Percentiles rank a stretch among this genome's conserved stretches.
Evolutionary conservation across 2,888 invertebrate genomes (phyloP).

Genomic region (Leptopterna dolabrata): DNA sequence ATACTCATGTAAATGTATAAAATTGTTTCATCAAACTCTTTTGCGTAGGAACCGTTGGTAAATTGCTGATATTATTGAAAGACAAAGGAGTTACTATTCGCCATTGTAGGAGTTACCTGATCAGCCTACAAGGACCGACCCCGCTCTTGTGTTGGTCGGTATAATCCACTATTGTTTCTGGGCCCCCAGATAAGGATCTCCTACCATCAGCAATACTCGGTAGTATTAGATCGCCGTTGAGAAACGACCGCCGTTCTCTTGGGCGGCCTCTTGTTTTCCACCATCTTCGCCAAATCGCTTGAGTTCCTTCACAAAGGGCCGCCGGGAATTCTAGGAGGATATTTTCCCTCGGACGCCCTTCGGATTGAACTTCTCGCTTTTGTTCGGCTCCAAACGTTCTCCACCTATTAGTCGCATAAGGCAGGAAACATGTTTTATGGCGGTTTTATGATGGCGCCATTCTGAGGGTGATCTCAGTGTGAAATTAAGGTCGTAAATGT

Average conservation of each 20-base stretch:
- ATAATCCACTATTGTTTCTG: neutral
- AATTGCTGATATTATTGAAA: no score
- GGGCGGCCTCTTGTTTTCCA: neutral
- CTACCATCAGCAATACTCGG: neutral
- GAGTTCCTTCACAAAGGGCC: neutral
- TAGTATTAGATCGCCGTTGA: neutral
- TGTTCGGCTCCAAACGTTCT: neutral
- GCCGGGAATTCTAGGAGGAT: neutral
- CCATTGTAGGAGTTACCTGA: neutral
- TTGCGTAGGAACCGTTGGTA: no score
- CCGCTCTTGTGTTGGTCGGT: neutral
- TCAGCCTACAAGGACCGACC: neutral
- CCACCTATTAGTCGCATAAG: neutral
- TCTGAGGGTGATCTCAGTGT: no score
- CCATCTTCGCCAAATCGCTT: neutral
- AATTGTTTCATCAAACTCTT: no score
- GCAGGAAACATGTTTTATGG: neutral
- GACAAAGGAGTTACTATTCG: neutral
- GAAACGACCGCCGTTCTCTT: neutral
- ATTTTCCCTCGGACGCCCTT: neutral
- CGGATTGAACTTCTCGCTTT: neutral
- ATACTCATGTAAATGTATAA: no score
- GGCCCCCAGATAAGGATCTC: neutral
- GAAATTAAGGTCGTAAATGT: no score
- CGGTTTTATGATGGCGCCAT: neutral